Evolutionary conservation across 2,113 vertebrate species (phyloP), one percentile per base, ranked within the genome.

Genomic region (Chaetura pelagica): DNA sequence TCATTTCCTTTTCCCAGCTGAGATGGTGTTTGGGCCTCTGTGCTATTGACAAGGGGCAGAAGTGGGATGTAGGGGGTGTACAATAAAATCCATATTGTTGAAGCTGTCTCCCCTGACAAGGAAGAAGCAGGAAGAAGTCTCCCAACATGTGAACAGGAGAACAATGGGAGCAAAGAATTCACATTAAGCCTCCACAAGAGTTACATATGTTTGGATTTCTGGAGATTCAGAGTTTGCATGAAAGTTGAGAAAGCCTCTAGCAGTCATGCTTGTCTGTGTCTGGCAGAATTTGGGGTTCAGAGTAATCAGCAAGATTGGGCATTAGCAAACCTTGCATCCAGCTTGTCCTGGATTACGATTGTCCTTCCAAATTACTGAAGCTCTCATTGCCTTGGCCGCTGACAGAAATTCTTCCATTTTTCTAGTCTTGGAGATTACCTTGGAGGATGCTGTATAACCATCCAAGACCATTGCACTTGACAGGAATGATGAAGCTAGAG

Each of bases 1-100:
- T 96, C 86, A 91, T 96, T 96, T 98, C 96, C 98, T 97, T 95
- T 95, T 94, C 91, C 76, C 92, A 67, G 92, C 94, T 77, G 75
- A 89, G 92, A 59, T 81, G 52, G 54, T 4, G 24, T 84, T 78
- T 90, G 30, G 55, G 93, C 96, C 95, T 93, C 96, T 93, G 84
- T 81, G 89, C 96, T 96, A 92, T 87, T 97, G 96, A 97, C 94
- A 95, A 94, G 97, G 91, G 96, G 84, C 83, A 89, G 96, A 94
- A 95, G 92, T 74, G 94, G 94, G 94, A 89, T 76, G 92, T 82
- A 84, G 67, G 84, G 77, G 86, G 90, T 78, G 85, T 90, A 97
- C 97, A 97, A 97, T 91, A 91, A 97, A 96, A 97, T 97, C 97
- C 98, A 97, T 97, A 97, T 97, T 97, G 97, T 94, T 68, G 90